Evolutionary conservation across 2,888 invertebrate genomes (phyloP), one percentile per base, ranked within the genome.

Genomic region (Netelia virgata): DNA sequence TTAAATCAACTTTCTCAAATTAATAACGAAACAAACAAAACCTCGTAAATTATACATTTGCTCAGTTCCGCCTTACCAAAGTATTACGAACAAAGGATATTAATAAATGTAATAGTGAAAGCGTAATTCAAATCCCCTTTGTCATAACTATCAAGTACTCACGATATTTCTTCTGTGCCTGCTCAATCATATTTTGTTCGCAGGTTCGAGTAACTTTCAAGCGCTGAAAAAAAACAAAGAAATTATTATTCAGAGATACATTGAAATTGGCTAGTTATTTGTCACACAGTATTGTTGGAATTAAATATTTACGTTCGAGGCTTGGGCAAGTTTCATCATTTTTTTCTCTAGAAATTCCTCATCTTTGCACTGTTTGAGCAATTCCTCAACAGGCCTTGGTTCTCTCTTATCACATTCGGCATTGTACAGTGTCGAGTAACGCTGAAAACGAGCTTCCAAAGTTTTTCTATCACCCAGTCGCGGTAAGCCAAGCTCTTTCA

Each of bases 371-470:
- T 93, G 93, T 53, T 91, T 92, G 47, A 94, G 86, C 73, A 94
- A 87, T 68, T 94, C 94, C 5, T 89, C 68, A n/a, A 93, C 82
- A 16, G 94, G 85, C 85, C 94, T 89, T 0, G 95, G 95, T 70
- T 92, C 89, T 5, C 90, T 75, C 79, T 93, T 93, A 88, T 95
- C 95, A 89, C 94, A 94, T 85, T 95, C 94, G 6, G 94, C 91
- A 86, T 94, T 94, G 86, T 94, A 94, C 18, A 94, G 86, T 14
- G 92, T 88, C 3, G 90, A 91, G 66, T 93, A 94, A 85, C 92
- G 93, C 80, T 94, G 92, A 75, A 94, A 91, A 50, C 94, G 89
- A 18, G 86, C 83, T 74, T 93, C 92, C 57, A 94, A 84, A 1
- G 90, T 84, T 86, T 91, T 94, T 59, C 94, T 90, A 86, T 94